Conservation (phyloP, 2,888 invertebrate species). For the Pteria penguin region DNA sequence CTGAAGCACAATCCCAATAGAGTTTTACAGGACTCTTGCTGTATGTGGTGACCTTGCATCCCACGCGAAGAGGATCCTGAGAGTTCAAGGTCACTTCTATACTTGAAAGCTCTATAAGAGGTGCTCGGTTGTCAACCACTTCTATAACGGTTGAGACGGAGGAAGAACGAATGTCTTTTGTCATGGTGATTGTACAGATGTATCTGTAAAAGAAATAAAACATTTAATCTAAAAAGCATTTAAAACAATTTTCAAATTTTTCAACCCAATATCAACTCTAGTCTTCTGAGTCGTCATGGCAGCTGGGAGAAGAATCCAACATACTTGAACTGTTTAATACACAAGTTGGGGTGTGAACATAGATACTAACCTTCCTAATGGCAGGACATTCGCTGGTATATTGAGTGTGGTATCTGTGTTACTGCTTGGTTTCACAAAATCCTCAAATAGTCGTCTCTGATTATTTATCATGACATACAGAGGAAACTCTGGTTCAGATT, state of each 20-base stretch:
- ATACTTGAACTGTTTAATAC: too few species aligned
- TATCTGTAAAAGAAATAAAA: constrained; percentile 2
- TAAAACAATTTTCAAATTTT: background rate
- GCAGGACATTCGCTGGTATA: constrained; percentile 12
- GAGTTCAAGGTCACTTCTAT: constrained; percentile 9
- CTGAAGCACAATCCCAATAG: constrained; percentile 25
- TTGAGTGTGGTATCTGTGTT: background rate
- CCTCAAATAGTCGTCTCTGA: background rate
- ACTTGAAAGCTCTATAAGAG: background rate
- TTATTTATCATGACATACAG: background rate
- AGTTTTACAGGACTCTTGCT: constrained; percentile 23
- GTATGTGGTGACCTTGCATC: constrained; percentile 11
- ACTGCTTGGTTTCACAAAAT: background rate
- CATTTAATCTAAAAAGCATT: background rate
- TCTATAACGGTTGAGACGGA: constrained; percentile 1
- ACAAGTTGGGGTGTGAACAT: too few species aligned
- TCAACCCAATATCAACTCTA: too few species aligned
- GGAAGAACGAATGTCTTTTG: constrained; percentile 11
- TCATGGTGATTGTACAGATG: constrained; percentile 32
- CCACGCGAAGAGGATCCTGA: constrained; percentile 18
- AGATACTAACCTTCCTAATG: constrained; percentile 19
- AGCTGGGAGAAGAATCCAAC: too few species aligned
- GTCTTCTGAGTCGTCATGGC: too few species aligned
- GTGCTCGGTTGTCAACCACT: constrained; percentile 19
- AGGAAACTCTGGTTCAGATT: constrained; percentile 13